Conservation (phyloP, 2,797 vertebrate genomes). For the Hemitrygon akajei region DNA sequence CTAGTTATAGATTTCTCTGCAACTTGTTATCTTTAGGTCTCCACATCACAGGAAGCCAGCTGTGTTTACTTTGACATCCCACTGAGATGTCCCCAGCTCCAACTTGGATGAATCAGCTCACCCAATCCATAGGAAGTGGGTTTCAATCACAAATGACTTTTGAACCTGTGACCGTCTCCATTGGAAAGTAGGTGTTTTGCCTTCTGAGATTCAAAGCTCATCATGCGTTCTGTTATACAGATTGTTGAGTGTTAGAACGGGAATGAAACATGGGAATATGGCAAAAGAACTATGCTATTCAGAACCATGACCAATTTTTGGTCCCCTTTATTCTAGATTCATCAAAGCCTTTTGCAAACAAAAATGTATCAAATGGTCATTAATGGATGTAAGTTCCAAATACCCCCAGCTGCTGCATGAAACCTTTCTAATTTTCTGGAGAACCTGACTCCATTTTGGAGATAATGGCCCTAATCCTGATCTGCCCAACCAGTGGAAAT, state of each 20-base stretch:
- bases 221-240: neutral
- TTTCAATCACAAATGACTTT: neutral
- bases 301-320: too few relatives aligned
- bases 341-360: too few relatives aligned
- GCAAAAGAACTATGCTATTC: too few relatives aligned
- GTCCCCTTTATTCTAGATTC: too few relatives aligned
- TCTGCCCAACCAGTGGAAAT: too few relatives aligned
- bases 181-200: neutral
- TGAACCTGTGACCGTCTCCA: neutral
- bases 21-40: neutral
- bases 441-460: too few relatives aligned
- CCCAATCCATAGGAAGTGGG: neutral
- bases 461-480: too few relatives aligned
- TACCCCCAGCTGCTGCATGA: too few relatives aligned
- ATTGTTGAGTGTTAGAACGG: too few relatives aligned
- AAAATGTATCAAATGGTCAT: too few relatives aligned
- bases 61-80: neutral
- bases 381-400: too few relatives aligned
- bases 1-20: neutral
- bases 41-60: neutral
- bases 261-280: neutral
- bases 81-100: neutral
- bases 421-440: too few relatives aligned
- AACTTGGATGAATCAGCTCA: neutral
- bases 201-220: neutral